Conservation (phyloP, 1,140 invertebrate species). For the Harlomillsia oculata region DNA sequence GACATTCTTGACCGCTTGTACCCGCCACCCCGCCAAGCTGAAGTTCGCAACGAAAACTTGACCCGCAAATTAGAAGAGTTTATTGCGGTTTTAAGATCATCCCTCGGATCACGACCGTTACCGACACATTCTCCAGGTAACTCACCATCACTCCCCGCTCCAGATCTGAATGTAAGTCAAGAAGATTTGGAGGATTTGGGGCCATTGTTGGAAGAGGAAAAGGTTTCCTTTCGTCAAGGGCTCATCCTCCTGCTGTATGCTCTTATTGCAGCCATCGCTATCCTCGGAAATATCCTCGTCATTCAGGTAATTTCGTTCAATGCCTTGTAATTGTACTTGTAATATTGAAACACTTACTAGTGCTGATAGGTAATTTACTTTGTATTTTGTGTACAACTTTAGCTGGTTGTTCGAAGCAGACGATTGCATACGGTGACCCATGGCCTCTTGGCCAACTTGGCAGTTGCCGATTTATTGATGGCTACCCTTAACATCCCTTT, state of each 20-base stretch:
- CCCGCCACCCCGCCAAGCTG: background rate
- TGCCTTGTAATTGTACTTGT: background rate
- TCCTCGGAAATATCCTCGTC: slow-evolving; percentile 32
- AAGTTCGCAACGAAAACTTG: background rate
- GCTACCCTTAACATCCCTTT: slow-evolving; percentile 42
- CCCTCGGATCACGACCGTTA: background rate
- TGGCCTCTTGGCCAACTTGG: slow-evolving; percentile 39
- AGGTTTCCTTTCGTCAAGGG: slow-evolving; percentile 22
- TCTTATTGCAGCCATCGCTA: slow-evolving; percentile 25
- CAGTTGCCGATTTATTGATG: slow-evolving; percentile 39
- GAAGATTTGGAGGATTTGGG: slow-evolving; percentile 30
- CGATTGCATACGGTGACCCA: slow-evolving; percentile 39
- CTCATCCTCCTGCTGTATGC: slow-evolving; percentile 24
- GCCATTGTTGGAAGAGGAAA: slow-evolving; percentile 21
- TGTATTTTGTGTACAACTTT: slow-evolving; percentile 3
- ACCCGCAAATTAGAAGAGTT: background rate
- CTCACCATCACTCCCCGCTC: background rate
- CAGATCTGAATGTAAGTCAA: slow-evolving; percentile 26
- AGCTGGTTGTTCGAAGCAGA: slow-evolving; percentile 39
- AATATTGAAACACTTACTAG: background rate
- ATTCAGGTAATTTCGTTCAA: slow-evolving; percentile 22
- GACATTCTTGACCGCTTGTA: slow-evolving; percentile 24
- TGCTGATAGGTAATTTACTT: background rate
- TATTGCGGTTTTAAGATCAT: background rate
- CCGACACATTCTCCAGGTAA: background rate